Evolutionary conservation across 2,797 vertebrate genomes (phyloP), one percentile per base, ranked within the genome.

Genomic region (Gorsachius magnificus): DNA sequence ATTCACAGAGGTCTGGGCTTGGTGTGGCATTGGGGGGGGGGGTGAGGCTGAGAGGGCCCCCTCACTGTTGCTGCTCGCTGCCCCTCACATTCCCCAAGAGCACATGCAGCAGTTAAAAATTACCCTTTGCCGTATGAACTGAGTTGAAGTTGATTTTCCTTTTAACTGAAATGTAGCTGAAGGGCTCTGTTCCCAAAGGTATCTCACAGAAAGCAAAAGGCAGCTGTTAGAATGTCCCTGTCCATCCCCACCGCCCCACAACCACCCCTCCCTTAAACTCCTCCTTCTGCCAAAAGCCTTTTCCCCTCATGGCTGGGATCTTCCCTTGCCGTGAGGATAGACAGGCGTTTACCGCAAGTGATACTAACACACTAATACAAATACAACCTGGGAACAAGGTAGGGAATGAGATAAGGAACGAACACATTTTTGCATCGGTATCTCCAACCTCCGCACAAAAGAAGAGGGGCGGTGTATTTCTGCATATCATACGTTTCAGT

Each of bases 401-500:
- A 22, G 15, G 80, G 75, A 74, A 69, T 10, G 63, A 85, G 35
- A 48, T 16, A 22, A 79, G 50, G 57, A 89, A 46, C 2, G 14
- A 85, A 45, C 38, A 50, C 1, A 3, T 83, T 93, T 93, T 91
- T 83, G 33, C 68, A 60, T 50, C 53, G 29, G 69, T 45, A 61
- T 87, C 63, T 89, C 78, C 65, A 72, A 24, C 13, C 9, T 14
- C 24, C 71, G 75, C 88, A 87, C 78, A 93, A 92, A 90, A 46
- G 45, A 92, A 94, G 77, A 68, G 93, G 89, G 26, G 15, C 15
- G 41, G 60, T 86, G 84, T 82, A 51, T 94, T 96, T 96, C 89
- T 94, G 63, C 80, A 71, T 87, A 76, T 93, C 90, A 57, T 92
- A 79, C 72, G 77, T 95, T 97, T 97, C 97, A 95, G 93, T 96